Evolutionary conservation across 2,113 vertebrate species (phyloP).

Genomic region (Brachyistius frenatus): DNA sequence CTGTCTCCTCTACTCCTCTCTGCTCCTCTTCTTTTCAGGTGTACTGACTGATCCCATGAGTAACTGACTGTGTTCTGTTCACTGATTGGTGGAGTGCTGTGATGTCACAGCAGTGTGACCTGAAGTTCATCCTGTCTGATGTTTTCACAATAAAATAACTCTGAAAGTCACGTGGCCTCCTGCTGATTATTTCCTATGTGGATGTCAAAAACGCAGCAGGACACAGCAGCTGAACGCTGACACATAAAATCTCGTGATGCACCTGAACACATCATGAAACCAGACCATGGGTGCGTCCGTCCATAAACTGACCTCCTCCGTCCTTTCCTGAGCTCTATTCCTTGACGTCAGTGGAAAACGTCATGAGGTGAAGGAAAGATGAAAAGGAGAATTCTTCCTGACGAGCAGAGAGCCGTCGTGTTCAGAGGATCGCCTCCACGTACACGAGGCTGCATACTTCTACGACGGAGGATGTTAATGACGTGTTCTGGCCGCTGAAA

Average conservation of each 20-base stretch:
- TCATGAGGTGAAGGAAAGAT: too few species aligned
- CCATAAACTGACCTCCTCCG: too few species aligned
- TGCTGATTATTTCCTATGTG: conserved; percentile 5
- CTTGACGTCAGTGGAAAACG: too few species aligned
- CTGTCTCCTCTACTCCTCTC: too few species aligned
- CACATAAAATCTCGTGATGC: neutral
- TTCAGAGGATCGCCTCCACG: too few species aligned
- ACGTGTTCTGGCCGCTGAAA: too few species aligned
- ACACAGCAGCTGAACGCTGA: neutral
- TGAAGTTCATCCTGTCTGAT: conserved; percentile 60
- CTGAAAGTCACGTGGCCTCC: conserved; percentile 41
- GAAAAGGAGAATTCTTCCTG: too few species aligned
- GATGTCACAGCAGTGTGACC: conserved; percentile 32
- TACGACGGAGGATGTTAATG: too few species aligned
- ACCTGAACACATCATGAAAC: neutral
- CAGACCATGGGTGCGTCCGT: too few species aligned
- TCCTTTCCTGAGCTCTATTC: too few species aligned
- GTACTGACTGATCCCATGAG: conserved; percentile 41
- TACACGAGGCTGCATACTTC: too few species aligned
- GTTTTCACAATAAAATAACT: conserved; percentile 77
- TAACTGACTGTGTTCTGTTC: conserved; percentile 53
- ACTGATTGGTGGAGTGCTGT: conserved; percentile 23
- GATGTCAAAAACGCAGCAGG: neutral
- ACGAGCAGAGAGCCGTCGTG: too few species aligned
- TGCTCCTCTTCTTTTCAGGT: conserved; percentile 18